Percentiles rank a stretch among this genome's conserved stretches.
Conservation (phyloP, 2,888 invertebrate species). For the Acleris literana region DNA sequence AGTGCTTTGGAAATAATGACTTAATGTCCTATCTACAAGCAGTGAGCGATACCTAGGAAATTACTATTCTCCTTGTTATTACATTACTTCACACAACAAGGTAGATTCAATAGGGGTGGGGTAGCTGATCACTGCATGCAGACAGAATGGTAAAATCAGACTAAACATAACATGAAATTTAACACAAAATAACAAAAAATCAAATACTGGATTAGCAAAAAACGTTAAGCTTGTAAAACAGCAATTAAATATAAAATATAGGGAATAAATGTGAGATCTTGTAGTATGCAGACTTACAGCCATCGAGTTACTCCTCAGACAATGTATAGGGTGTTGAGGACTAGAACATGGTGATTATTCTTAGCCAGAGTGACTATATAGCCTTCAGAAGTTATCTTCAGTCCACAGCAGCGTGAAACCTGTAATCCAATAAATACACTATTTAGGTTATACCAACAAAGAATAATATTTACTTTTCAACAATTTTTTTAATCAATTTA, state of each 20-base stretch:
- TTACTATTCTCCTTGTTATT: conserved; percentile 54
- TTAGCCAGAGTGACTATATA: conserved; percentile 98
- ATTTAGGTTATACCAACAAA: no score
- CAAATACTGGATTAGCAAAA: conserved; percentile 83
- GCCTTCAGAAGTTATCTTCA: conserved; percentile 98
- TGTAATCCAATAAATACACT: conserved; percentile 63
- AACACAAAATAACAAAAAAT: conserved; percentile 79
- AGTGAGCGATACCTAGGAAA: conserved; percentile 55
- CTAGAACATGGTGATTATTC: conserved; percentile 99
- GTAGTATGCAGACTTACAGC: conserved; percentile 84
- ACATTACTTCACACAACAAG: conserved; percentile 66
- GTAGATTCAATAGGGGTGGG: conserved; percentile 61
- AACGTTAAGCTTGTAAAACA: conserved; percentile 82
- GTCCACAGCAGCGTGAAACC: conserved; percentile 98
- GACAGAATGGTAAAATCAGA: conserved; percentile 71
- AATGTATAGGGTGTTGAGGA: conserved; percentile 96
- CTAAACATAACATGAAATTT: conserved; percentile 71
- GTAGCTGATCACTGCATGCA: conserved; percentile 68
- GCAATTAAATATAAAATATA: conserved; percentile 82
- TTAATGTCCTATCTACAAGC: conserved; percentile 67
- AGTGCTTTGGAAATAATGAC: conserved; percentile 81
- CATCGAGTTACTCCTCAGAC: conserved; percentile 87
- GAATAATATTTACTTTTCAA: no score
- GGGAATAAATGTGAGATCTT: conserved; percentile 84
- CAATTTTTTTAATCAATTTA: no score